A percentile compares a stretch with the other conserved stretches of the same genome.
phyloP scores from a whole-genome alignment of 2,113 vertebrate species.

The Crocuta crocuta region DNA sequence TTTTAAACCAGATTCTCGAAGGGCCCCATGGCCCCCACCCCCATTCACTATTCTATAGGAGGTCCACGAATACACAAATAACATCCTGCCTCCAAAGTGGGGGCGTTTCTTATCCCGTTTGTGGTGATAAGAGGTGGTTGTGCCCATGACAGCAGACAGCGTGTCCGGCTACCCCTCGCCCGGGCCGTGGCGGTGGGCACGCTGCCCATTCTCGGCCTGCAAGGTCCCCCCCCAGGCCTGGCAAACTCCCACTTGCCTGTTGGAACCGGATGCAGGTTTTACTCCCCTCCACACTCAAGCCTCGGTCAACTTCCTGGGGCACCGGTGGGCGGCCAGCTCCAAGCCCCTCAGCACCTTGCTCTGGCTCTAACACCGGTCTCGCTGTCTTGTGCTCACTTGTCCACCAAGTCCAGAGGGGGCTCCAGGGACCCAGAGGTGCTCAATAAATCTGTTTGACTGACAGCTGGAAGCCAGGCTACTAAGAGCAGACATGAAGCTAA shows the following conservation, averaged over 20 bases:
- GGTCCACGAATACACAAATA: not conserved
- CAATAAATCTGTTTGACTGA: not conserved
- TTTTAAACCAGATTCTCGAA: not conserved
- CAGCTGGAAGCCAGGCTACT: not conserved
- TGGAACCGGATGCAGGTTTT: not conserved
- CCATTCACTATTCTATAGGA: not conserved
- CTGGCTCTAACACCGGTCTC: not conserved
- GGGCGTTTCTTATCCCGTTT: not conserved
- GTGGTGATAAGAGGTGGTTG: not conserved
- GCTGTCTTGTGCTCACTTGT: not conserved
- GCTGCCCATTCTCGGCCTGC: too few species aligned
- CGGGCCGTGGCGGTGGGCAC: accelerated
- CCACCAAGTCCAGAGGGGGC: not conserved
- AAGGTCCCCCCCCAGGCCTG: accelerated
- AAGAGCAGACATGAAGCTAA: not conserved
- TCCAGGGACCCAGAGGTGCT: not conserved
- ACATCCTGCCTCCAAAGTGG: accelerated
- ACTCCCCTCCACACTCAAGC: not conserved
- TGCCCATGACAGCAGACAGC: accelerated
- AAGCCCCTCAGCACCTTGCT: too few species aligned
- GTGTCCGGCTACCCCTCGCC: not conserved
- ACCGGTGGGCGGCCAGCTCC: not conserved
- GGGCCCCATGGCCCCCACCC: not conserved
- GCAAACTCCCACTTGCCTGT: not conserved
- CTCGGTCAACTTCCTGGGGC: not conserved